A percentile compares a stretch with the other conserved stretches of the same genome.
Evolutionary conservation across 2,797 vertebrate species (phyloP).

Genomic region (Distichodus sexfasciatus): DNA sequence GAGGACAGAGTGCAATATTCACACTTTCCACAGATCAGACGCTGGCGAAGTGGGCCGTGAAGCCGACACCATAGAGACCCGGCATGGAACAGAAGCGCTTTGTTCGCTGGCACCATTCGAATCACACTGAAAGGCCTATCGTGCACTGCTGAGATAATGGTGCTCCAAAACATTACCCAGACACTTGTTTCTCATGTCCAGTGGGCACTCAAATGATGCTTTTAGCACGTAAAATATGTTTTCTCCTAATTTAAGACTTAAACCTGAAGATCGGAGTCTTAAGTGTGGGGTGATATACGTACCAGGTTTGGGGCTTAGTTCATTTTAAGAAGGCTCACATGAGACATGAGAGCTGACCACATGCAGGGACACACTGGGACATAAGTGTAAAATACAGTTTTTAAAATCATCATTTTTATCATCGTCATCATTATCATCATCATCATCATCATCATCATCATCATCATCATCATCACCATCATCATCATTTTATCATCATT

Average conservation of each 20-base stretch:
- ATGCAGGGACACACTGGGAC: slow-evolving; percentile 1
- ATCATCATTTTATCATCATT: no score
- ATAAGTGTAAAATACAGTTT: no score
- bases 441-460: no score
- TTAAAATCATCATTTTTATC: no score
- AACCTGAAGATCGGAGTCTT: slow-evolving; percentile 1
- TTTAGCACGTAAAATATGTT: neutral
- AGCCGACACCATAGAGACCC: slow-evolving; percentile 27
- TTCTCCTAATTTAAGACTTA: neutral
- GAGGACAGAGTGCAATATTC: neutral
- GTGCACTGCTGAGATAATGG: slow-evolving; percentile 18
- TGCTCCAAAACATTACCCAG: slow-evolving; percentile 17
- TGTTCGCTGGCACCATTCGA: slow-evolving; percentile 8
- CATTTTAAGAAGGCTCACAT: slow-evolving; percentile 11
- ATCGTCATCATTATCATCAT: no score
- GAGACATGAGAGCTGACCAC: neutral
- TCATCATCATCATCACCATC: no score
- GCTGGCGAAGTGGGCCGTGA: neutral
- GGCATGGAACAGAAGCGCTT: slow-evolving; percentile 25
- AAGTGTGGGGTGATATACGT: slow-evolving; percentile 9
- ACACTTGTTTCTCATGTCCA: slow-evolving; percentile 28
- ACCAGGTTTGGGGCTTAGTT: slow-evolving; percentile 1
- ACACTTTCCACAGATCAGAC: slow-evolving; percentile 2
- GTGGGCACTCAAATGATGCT: slow-evolving; percentile 3
- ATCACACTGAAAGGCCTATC: slow-evolving; percentile 11